These are phyloP conservation scores for Augochlorella aurata DNA, from an alignment of 2,888 invertebrate genomes.

Conservation along the genomic window DNA sequence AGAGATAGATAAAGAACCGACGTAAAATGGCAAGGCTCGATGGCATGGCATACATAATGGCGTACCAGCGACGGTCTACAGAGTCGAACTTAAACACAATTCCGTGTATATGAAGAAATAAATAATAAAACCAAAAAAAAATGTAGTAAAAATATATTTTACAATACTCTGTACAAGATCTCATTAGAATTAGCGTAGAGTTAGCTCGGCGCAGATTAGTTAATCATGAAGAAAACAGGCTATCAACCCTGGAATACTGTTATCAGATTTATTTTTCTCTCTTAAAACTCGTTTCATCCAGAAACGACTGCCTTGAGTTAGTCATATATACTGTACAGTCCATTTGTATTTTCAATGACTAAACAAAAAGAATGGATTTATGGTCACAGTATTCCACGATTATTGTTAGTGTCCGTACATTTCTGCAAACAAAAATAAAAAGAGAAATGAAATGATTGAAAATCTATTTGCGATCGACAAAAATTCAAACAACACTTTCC, in stretches of 20 bases:
- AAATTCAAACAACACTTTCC: background rate
- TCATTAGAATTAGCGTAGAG: constrained; percentile 58
- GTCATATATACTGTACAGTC: background rate
- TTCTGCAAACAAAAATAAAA: constrained; percentile 21
- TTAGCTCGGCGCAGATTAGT: constrained; percentile 44
- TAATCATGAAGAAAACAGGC: constrained; percentile 19
- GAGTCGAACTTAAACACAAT: constrained; percentile 50
- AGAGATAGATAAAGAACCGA: constrained; percentile 26
- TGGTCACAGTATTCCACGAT: constrained; percentile 51
- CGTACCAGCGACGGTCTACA: constrained; percentile 59
- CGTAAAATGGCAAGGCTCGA: constrained; percentile 77
- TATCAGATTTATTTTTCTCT: background rate
- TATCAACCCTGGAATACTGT: constrained; percentile 54
- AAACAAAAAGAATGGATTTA: background rate
- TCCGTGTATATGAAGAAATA: constrained; percentile 68
- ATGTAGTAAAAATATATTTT: constrained; percentile 78
- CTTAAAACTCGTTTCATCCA: background rate
- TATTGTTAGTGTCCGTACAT: constrained; percentile 40
- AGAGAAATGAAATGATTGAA: background rate
- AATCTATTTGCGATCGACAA: background rate
- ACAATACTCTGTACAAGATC: constrained; percentile 79
- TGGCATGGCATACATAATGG: constrained; percentile 76
- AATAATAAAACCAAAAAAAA: constrained; percentile 74
- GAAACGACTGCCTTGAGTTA: background rate
- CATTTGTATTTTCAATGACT: background rate